Base-by-base conservation (phyloP, 2,888 invertebrate species). In the Pegoplata infirma region DNA sequence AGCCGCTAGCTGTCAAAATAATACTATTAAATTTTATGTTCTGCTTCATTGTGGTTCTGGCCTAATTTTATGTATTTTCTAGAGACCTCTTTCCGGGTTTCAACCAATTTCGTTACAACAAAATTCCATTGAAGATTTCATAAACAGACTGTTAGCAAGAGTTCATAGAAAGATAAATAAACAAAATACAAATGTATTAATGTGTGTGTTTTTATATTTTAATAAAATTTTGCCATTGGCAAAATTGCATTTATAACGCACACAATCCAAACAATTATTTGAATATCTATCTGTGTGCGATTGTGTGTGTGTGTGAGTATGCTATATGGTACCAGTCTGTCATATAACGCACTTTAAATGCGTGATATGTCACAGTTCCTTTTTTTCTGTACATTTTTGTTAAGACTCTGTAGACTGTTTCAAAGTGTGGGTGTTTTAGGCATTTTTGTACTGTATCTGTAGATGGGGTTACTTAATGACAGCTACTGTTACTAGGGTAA, bases 181-280 rank as follows among this genome's bases (percentile, higher is more conserved):
- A 44, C 58, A 12, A 69, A 44, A 46, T 71, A 66, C 47, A 32
- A 55, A 28, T 32, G 63, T 61, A 53, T 59, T 55, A 55, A 55
- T 28, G 17, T 56, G 47, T 23, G 64, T 73, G n/a, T n/a, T n/a
- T n/a, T n/a, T n/a, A 53, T 71, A 46, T 81, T 80, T 83, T 77
- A 81, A 81, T 79, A 80, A 82, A 80, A 81, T 81, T 81, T 82
- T 75, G 83, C 83, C 83, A 81, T 23, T 80, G 82, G 83, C 83
- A 55, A 72, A 83, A 78, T 81, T 75, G 68, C 69, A 69, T 72
- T 67, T 81, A 47, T 53, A 74, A 61, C 36, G 59, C 44, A 49
- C 53, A 58, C 25, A 32, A 16, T 21, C 14, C 25, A 53, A 12
- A 12, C 23, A 25, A 25, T 25, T 53, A 23, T 36, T 49, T 53